Base-by-base conservation (phyloP, 1,140 invertebrate species). In the Cecropterus lyciades region DNA sequence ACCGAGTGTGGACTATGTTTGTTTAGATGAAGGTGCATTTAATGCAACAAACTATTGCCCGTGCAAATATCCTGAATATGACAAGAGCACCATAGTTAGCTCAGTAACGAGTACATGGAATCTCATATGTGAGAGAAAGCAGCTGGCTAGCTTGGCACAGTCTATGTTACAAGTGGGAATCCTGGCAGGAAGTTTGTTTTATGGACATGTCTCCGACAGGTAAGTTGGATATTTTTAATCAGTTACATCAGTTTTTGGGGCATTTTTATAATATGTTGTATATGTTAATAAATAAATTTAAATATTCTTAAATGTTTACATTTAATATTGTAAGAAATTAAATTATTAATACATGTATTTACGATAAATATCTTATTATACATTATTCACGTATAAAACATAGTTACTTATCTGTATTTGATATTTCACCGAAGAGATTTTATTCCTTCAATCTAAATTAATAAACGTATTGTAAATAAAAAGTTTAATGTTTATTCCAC, bases 1-100 rank as follows among this genome's bases (percentile, higher is more conserved):
- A 45, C 95, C 95, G 0, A 92, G 92, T 9, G 93, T 93, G 1
- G 92, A 94, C 72, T 95, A 94, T 70, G 92, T 89, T 53, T 96
- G 95, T 65, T 92, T 87, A 16, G 72, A 79, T 78, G 88, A 88
- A 11, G 70, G 67, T 7, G 80, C 79, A 0, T 75, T 83, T 17
- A 84, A 89, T 1, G 66, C 75, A 27, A 85, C 85, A n/a, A 87
- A 92, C 75, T 49, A 84, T 71, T 91, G 91, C 70, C 84, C 92
- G 5, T 88, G 86, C 70, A 27, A 77, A n/a, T 73, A 90, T 70
- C 84, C 88, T 11, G 37, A 83, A 49, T 94, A 93, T 60, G 90
- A 94, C 52, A 82, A 73, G 37, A 87, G 77, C 16, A 70, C 85
- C 8, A 92, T 93, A 33, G 57, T 85, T 3, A 87, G 78, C 42